Conservation (phyloP, 2,113 vertebrate species). For the Phalacrocorax carbo region DNA sequence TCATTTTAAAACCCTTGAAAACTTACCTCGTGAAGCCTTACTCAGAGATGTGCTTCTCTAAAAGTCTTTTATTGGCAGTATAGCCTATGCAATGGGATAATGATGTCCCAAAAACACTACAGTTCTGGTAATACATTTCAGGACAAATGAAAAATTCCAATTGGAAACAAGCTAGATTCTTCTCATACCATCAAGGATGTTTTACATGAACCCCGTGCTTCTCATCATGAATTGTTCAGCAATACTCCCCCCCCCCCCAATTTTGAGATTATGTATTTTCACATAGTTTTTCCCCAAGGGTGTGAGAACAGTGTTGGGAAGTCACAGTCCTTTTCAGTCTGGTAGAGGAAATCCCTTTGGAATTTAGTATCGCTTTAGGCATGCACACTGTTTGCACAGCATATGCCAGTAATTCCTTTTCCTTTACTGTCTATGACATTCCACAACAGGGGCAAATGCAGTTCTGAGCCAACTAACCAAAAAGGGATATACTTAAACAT, state of each 20-base stretch:
- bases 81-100: background rate
- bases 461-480: background rate
- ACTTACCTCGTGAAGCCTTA: background rate
- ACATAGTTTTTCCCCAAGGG: background rate
- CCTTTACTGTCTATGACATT: background rate
- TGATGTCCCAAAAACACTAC: background rate
- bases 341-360: background rate
- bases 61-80: background rate
- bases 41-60: background rate
- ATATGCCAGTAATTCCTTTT: background rate
- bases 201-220: background rate
- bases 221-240: background rate
- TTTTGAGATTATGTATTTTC: background rate
- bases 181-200: background rate
- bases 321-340: background rate
- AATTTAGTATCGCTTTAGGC: background rate
- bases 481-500: background rate
- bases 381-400: background rate
- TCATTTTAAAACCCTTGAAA: background rate
- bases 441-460: background rate
- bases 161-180: background rate
- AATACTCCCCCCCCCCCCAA: background rate
- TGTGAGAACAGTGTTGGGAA: background rate
- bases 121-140: background rate
- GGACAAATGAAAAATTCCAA: background rate